Base-by-base conservation (phyloP, 2,888 invertebrate species). In the Apamea anceps region DNA sequence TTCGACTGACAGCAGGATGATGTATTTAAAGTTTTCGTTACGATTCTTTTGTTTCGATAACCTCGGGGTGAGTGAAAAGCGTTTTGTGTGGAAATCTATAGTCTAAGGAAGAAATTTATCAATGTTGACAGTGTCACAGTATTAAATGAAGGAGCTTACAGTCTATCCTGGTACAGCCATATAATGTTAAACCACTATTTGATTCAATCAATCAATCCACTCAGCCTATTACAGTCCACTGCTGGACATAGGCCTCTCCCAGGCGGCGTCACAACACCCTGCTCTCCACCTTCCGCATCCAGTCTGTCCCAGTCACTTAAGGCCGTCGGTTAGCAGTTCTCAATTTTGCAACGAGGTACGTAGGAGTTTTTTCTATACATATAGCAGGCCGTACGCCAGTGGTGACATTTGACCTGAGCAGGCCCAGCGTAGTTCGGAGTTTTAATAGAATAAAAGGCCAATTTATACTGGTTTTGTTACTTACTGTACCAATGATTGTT, bases 21-120 rank as follows among this genome's bases (percentile, higher is more conserved):
- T 66, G 42, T 79, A 51, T 72, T 42, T 65, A 66, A 72, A 75
- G 66, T 74, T 83, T 60, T 18, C 3, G 15, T 51, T 54, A 42
- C 54, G 3, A 32, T 73, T 72, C 15, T 73, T 63, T 72, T 84
- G 25, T 72, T 68, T 78, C 0, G 1, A 37, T 32, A 0, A 28
- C 54, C 28, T 54, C 12, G 4, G 6, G 5, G 15, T 60, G 15
- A n/a, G 13, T n/a, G 25, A 4, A 60, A 21, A 28, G 28, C 18
- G 25, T 21, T 67, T 42, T 15, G 6, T 10, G 0, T 42, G 70
- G 18, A 48, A n/a, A 13, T 10, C 25, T 28, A 8, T 54, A 32
- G 7, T 32, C 32, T 54, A 54, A 10, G 18, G 21, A 32, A 15
- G 15, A 71, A 25, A 25, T 7, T 62, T 15, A 28, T 28, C 8